Evolutionary conservation across 1,140 invertebrate species (phyloP).

Genomic region (Drosophila repletoides): DNA sequence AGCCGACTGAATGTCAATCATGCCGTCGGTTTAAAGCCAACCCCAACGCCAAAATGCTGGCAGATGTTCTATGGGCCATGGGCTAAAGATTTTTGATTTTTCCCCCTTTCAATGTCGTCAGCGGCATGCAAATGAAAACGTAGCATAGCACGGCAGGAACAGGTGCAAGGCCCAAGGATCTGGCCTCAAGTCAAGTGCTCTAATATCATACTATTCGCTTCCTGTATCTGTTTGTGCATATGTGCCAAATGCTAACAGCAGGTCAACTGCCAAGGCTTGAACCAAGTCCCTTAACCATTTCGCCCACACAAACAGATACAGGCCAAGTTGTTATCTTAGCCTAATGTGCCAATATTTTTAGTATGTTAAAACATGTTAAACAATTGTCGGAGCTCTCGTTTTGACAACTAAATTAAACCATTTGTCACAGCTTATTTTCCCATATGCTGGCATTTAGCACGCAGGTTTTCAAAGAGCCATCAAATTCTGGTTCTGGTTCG

Average conservation of each 20-base stretch:
- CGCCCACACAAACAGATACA: neutral
- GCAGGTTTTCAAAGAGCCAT: conserved; percentile 62
- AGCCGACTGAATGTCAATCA: conserved; percentile 65
- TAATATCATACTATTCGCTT: too few species aligned
- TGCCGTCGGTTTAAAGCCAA: conserved; percentile 14
- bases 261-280: conserved; percentile 50
- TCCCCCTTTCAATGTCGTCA: too few species aligned
- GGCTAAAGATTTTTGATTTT: conserved; percentile 39
- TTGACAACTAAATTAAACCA: conserved; percentile 82
- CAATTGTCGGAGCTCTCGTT: conserved; percentile 35
- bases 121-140: conserved; percentile 69
- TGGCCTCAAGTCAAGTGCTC: conserved; percentile 52
- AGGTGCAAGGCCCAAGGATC: conserved; percentile 53
- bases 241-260: conserved; percentile 67
- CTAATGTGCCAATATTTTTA: conserved; percentile 78
- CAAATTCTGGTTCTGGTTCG: conserved; percentile 19
- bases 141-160: conserved; percentile 52
- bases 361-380: conserved; percentile 67
- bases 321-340: conserved; percentile 55
- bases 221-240: conserved; percentile 28
- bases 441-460: conserved; percentile 82
- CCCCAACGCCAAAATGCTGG: conserved; percentile 55
- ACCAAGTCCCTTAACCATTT: conserved; percentile 15
- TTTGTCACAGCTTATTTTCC: conserved; percentile 82
- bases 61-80: conserved; percentile 72